Evolutionary conservation across 2,113 vertebrate species (phyloP).

Genomic region (Ophiodon elongatus): DNA sequence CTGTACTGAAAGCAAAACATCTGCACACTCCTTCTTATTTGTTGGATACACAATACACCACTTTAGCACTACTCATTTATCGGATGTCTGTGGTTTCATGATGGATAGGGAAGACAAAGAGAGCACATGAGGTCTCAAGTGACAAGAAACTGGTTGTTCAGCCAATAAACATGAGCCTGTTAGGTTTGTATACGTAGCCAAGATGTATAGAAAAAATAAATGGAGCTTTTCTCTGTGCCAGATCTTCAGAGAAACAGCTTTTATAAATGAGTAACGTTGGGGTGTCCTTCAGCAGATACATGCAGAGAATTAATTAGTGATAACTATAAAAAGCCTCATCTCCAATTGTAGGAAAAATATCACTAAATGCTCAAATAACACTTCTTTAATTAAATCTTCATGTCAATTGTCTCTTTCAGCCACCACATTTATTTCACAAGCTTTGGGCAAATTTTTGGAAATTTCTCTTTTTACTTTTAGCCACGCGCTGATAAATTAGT

Average conservation of each 20-base stretch:
- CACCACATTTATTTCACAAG: background rate
- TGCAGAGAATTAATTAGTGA: constrained; percentile 11
- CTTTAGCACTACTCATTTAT: constrained; percentile 1
- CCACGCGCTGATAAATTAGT: constrained; percentile 21
- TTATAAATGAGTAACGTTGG: constrained; percentile 2
- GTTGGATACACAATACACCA: constrained; percentile 6
- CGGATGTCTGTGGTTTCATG: constrained; percentile 24
- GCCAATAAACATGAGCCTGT: constrained; percentile 12
- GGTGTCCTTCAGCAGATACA: constrained; percentile 5
- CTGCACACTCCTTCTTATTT: background rate
- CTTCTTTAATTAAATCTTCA: constrained; percentile 23
- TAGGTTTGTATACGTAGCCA: constrained; percentile 19
- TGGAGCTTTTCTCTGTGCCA: constrained; percentile 20
- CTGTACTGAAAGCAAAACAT: constrained; percentile 11
- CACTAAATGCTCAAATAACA: background rate
- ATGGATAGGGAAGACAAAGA: constrained; percentile 38
- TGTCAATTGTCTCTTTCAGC: constrained; percentile 10
- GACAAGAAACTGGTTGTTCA: constrained; percentile 50
- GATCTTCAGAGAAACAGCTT: constrained; percentile 9
- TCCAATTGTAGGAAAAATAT: background rate
- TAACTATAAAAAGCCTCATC: constrained; percentile 31
- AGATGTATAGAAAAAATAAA: constrained; percentile 9
- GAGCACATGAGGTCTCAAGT: constrained; percentile 35
- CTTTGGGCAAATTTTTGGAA: background rate
- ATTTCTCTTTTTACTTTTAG: constrained; percentile 11